phyloP scores from a whole-genome alignment of 2,888 invertebrate species.

The Sesia apiformis region DNA sequence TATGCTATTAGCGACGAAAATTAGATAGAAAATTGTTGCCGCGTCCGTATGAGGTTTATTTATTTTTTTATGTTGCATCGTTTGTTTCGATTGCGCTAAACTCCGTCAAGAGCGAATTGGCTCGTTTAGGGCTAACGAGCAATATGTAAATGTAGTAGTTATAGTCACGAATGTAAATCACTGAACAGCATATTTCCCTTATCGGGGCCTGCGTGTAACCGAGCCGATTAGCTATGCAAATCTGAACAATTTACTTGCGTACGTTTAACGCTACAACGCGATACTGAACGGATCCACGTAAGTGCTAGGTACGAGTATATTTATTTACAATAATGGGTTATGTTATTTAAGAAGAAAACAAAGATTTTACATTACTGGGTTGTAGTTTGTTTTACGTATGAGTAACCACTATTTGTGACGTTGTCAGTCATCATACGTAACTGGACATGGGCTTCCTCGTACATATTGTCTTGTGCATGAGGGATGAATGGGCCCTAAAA shows the following conservation, averaged over 20 bases:
- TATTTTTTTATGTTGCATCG: not conserved
- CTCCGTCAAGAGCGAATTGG: conserved; percentile 21
- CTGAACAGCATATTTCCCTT: conserved; percentile 39
- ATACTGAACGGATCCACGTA: not conserved
- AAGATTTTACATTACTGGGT: too few relatives aligned
- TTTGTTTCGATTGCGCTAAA: not conserved
- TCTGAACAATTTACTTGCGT: conserved; percentile 34
- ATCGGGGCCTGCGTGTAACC: conserved; percentile 37
- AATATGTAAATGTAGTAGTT: conserved; percentile 10
- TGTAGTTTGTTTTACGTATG: too few relatives aligned
- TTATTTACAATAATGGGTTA: not conserved
- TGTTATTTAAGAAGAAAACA: conserved; percentile 3
- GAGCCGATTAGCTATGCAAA: conserved; percentile 53
- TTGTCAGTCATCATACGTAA: too few relatives aligned
- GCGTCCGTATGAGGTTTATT: conserved; percentile 8
- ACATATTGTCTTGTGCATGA: too few relatives aligned
- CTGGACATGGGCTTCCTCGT: too few relatives aligned
- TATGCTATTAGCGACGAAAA: conserved; percentile 49
- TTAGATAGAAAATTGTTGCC: conserved; percentile 47
- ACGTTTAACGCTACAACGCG: conserved; percentile 29
- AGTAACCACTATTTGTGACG: too few relatives aligned
- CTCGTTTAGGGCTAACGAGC: conserved; percentile 37
- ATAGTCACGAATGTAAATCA: conserved; percentile 41
- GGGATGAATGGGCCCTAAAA: too few relatives aligned
- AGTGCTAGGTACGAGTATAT: not conserved